phyloP scores from a whole-genome alignment of 2,113 vertebrate genomes.

The Nibea coibor region DNA sequence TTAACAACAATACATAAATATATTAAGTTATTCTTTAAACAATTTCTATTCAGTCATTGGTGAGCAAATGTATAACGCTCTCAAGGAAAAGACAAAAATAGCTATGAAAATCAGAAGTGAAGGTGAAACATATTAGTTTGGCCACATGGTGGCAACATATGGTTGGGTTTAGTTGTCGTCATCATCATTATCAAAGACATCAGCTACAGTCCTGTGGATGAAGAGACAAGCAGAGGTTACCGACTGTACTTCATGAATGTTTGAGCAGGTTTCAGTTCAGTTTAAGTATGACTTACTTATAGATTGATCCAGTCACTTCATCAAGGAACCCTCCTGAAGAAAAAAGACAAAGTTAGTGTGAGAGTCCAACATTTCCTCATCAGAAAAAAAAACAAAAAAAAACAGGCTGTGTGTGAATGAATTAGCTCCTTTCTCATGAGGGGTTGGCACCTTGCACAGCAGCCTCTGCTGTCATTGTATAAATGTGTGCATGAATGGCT shows the following conservation, averaged over 20 bases:
- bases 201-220: constrained; percentile 82
- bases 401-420: no score
- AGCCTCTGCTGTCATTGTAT: no score
- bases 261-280: not conserved
- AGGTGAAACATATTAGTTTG: constrained; percentile 55
- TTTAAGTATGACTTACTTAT: constrained; percentile 81
- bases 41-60: constrained; percentile 46
- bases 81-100: constrained; percentile 62
- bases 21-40: constrained; percentile 57
- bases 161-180: constrained; percentile 76
- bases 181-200: constrained; percentile 84
- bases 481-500: no score
- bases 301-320: constrained; percentile 86
- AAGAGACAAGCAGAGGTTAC: constrained; percentile 34
- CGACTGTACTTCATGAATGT: not conserved
- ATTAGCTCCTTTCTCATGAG: no score
- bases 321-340: constrained; percentile 86
- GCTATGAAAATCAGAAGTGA: constrained; percentile 61
- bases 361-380: not conserved
- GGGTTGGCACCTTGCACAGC: no score
- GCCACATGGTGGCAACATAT: constrained; percentile 73
- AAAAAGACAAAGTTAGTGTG: not conserved
- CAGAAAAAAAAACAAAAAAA: not conserved
- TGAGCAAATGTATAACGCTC: constrained; percentile 47
- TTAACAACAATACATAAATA: constrained; percentile 70